These are phyloP conservation scores for Scaptomyza graminum DNA, from an alignment of 1,140 invertebrate genomes.

Conservation along the genomic window DNA sequence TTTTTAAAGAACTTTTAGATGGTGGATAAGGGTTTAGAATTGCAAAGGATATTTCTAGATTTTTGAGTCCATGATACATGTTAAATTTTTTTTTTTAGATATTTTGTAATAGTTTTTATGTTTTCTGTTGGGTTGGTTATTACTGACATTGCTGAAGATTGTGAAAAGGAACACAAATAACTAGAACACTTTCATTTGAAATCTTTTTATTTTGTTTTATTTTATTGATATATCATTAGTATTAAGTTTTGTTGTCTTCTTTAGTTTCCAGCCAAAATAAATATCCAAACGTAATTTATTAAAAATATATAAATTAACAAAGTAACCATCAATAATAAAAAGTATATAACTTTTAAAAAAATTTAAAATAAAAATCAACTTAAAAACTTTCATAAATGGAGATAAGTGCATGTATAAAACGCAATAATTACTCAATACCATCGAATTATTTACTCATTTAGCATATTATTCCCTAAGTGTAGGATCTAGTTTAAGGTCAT, in stretches of 20 bases:
- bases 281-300: neutral
- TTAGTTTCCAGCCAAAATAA: neutral
- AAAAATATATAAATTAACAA: no score
- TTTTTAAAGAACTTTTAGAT: no score
- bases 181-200: neutral
- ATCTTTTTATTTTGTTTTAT: neutral
- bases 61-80: no score
- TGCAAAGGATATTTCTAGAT: no score
- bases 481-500: conserved; percentile 61
- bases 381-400: neutral
- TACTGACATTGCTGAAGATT: no score
- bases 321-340: no score
- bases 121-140: no score
- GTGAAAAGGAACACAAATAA: neutral
- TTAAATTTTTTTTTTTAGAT: no score
- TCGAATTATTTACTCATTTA: neutral
- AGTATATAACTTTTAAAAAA: conserved; percentile 3
- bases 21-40: no score
- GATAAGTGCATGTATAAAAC: neutral
- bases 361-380: neutral
- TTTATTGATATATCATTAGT: neutral
- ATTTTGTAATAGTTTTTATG: no score
- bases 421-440: neutral
- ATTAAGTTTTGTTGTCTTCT: neutral
- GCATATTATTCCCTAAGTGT: neutral